Base-by-base conservation (phyloP, 2,113 vertebrate species). In the Fregata magnificens region DNA sequence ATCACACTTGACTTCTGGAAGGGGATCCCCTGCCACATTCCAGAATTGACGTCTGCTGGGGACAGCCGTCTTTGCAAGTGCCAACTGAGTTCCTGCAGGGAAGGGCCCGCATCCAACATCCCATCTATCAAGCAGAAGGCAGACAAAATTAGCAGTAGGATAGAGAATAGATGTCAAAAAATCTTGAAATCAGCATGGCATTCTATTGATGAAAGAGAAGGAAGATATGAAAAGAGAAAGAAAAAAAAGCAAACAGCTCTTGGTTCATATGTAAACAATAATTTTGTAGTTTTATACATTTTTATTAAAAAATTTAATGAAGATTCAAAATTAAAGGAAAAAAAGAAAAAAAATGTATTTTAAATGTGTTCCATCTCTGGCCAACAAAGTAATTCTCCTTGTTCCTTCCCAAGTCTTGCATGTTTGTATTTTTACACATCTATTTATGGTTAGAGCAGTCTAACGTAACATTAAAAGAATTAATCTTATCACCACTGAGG, bases 21-120 rank as follows among this genome's bases (percentile, higher is more conserved):
- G 95, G 97, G 97, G 91, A 97, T 97, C 82, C 95, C 97, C 97
- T 83, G 69, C 88, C 81, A 94, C 95, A 94, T 96, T 97, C 93
- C 95, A 96, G 92, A 95, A 91, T 3, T 86, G 79, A 96, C 45
- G 92, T 93, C 88, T 90, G 50, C 44, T 97, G 42, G 93, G 91
- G 93, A 93, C 86, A 95, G 86, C 88, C 40, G 3, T 73, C 73
- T 82, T 78, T 81, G 24, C 58, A 91, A 97, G 93, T 82, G 91
- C 85, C 76, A 94, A 47, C 47, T 88, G 84, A 94, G 80, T 49
- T 96, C 92, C 95, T 94, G 83, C 62, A 92, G 74, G 73, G 53
- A 94, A 97, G 47, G 88, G 74, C 88, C 72, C 9, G 6, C 86
- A 92, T 95, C 91, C 96, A 96, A 62, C 56, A 91, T 84, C 86